Evolutionary conservation across 2,797 vertebrate genomes (phyloP).

Genomic region (Enteromius viviparus): DNA sequence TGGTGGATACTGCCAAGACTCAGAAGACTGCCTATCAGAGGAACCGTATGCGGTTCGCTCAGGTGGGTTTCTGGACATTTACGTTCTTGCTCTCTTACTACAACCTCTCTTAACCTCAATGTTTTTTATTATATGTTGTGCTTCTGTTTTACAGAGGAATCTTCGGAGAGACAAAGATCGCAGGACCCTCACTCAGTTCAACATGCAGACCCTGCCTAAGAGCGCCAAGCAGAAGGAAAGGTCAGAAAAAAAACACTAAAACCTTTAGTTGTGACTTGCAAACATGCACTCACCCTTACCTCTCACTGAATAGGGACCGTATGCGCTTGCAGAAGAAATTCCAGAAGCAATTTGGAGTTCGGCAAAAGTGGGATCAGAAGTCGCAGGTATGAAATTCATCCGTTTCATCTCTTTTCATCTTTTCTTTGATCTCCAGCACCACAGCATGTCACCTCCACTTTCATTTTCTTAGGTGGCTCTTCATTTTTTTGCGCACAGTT

Average conservation of each 20-base stretch:
- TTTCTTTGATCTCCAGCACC: constrained; percentile 1
- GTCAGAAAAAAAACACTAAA: constrained; percentile 69
- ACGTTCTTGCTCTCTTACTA: background rate
- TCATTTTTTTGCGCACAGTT: constrained; percentile 1
- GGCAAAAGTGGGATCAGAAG: constrained; percentile 99
- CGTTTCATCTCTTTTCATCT: background rate
- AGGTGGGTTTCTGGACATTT: constrained; percentile 77
- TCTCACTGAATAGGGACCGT: constrained; percentile 82
- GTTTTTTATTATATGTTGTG: background rate
- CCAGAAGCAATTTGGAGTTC: constrained; percentile 98
- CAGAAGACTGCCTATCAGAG: constrained; percentile 98
- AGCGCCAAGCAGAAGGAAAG: constrained; percentile 99
- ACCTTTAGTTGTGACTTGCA: background rate
- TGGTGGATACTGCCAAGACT: constrained; percentile 95
- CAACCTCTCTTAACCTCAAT: background rate
- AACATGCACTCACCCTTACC: background rate
- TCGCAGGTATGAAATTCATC: constrained; percentile 83
- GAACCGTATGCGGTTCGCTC: constrained; percentile 97
- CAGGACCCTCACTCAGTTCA: constrained; percentile 94
- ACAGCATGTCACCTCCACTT: background rate
- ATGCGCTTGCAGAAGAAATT: constrained; percentile 98
- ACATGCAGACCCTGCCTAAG: constrained; percentile 96
- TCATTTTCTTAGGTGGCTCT: background rate
- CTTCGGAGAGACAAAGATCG: constrained; percentile 96
- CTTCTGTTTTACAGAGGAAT: constrained; percentile 82